Percentiles rank a stretch among this genome's conserved stretches.
These are phyloP conservation scores for Proteles cristata DNA, from an alignment of 2,113 vertebrate species.

Conservation along the genomic window DNA sequence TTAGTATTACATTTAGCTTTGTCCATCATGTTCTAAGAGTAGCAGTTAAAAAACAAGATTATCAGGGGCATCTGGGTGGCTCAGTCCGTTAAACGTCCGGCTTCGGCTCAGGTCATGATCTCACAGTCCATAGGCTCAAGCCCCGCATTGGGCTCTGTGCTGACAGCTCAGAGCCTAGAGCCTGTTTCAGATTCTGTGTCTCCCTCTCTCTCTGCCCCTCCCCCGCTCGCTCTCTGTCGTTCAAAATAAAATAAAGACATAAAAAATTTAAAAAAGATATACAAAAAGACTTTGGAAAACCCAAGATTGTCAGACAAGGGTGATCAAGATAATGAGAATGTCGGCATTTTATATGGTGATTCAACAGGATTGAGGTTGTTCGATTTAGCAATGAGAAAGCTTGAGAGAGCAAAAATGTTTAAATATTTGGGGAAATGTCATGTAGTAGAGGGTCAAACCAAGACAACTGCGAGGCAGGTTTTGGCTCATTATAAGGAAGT, in stretches of 20 bases:
- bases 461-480: constrained; percentile 20
- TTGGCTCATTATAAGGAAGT: constrained; percentile 45
- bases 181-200: no score
- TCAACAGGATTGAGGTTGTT: background rate
- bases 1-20: constrained; percentile 24
- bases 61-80: no score
- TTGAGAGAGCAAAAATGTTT: background rate
- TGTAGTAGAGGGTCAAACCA: constrained; percentile 37
- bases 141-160: no score
- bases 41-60: background rate
- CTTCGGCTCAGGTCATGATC: no score
- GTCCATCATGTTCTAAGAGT: background rate
- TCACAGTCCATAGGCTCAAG: no score
- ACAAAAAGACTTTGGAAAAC: no score
- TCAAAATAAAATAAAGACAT: no score
- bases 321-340: background rate
- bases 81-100: no score
- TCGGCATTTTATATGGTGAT: background rate
- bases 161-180: no score
- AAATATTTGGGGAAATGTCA: constrained; percentile 44
- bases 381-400: constrained; percentile 20
- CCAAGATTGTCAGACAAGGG: background rate
- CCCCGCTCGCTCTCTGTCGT: no score
- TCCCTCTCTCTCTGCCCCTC: no score
- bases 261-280: no score